Evolutionary conservation across 2,888 invertebrate species (phyloP).

Genomic region (Aelia acuminata): DNA sequence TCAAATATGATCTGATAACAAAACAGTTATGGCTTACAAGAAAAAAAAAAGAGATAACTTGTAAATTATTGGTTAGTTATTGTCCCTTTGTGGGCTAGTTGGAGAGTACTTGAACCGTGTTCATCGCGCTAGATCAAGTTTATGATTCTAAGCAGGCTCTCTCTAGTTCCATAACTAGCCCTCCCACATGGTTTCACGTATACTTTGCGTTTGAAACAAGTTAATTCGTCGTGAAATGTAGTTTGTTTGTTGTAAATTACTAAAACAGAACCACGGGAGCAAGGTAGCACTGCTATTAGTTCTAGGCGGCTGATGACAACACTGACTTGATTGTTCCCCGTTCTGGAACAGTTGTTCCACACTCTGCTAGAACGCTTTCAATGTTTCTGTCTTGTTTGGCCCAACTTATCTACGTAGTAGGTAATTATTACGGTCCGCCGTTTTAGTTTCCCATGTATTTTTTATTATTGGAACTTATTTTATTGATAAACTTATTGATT

Average conservation of each 20-base stretch:
- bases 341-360: slow-evolving; percentile 25
- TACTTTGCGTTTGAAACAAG: not conserved
- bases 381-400: not conserved
- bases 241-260: not conserved
- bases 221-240: not conserved
- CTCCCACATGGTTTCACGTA: not conserved
- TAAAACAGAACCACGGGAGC: not conserved
- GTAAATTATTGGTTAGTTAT: not conserved
- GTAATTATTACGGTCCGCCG: not conserved
- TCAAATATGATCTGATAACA: too few species aligned
- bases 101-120: not conserved
- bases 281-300: slow-evolving; percentile 8
- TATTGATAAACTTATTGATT: too few species aligned
- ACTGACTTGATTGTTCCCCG: not conserved
- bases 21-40: too few species aligned
- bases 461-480: not conserved
- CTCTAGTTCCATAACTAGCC: not conserved
- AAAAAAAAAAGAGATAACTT: too few species aligned
- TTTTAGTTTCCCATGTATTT: not conserved
- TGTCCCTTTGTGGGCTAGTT: not conserved
- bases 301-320: not conserved
- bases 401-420: not conserved
- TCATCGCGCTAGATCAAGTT: not conserved
- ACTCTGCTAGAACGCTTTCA: slow-evolving; percentile 27
- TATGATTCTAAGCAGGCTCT: not conserved